These are phyloP conservation scores for Neotoxoptera formosana DNA, from an alignment of 1,140 invertebrate genomes.

Conservation along the genomic window DNA sequence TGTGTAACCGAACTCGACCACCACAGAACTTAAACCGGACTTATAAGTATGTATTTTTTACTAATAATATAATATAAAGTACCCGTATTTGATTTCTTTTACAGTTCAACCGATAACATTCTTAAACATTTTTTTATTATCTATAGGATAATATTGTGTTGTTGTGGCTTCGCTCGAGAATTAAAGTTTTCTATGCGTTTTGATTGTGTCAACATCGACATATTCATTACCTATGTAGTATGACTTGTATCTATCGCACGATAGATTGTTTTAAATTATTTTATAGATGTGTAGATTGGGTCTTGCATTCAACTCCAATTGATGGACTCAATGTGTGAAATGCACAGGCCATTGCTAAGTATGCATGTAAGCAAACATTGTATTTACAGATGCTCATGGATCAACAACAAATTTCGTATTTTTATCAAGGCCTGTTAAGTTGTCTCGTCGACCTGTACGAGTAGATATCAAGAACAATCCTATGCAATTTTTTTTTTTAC, in stretches of 20 bases:
- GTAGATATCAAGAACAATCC: not conserved
- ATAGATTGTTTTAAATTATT: not conserved
- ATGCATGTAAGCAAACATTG: not conserved
- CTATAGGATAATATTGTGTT: not conserved
- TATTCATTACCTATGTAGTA: not conserved
- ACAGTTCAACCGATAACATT: not conserved
- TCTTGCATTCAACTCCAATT: not conserved
- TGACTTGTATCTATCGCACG: not conserved
- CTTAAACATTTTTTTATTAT: not conserved
- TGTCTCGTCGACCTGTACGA: not conserved
- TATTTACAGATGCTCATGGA: not conserved
- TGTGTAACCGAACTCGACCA: not conserved
- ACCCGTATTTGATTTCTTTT: not conserved
- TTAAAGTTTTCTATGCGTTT: not conserved
- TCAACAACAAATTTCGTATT: not conserved
- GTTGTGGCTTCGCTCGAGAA: not conserved
- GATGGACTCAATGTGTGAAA: not conserved
- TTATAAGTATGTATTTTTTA: not conserved
- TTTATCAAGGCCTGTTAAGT: not conserved
- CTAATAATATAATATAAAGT: not conserved
- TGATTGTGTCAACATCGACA: not conserved
- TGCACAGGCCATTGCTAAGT: not conserved
- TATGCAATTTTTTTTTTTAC: not conserved
- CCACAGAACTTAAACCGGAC: not conserved
- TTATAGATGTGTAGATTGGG: not conserved